Evolutionary conservation across 2,888 invertebrate species (phyloP).

Genomic region (Eristalinus aeneus): DNA sequence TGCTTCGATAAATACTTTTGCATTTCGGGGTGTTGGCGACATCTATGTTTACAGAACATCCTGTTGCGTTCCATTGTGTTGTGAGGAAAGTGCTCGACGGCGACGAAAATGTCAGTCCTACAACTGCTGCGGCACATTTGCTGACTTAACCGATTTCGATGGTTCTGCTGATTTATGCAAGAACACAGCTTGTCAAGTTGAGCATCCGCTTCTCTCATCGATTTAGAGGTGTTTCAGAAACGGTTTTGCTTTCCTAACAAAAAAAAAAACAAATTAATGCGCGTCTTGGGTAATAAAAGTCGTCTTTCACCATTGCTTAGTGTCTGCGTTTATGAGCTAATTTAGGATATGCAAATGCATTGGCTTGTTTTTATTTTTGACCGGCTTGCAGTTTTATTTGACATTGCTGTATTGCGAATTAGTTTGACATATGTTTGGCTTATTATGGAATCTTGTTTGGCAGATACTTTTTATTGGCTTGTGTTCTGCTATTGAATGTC

Average conservation of each 20-base stretch:
- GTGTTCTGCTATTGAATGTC: neutral
- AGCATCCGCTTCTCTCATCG: neutral
- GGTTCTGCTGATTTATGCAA: slow-evolving; percentile 49
- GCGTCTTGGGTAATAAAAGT: slow-evolving; percentile 40
- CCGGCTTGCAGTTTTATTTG: slow-evolving; percentile 20
- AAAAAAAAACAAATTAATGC: slow-evolving; percentile 12
- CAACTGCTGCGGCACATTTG: neutral
- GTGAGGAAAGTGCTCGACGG: slow-evolving; percentile 48
- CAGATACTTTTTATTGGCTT: neutral
- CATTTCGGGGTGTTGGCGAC: slow-evolving; percentile 58
- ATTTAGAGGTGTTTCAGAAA: slow-evolving; percentile 21
- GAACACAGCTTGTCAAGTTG: slow-evolving; percentile 25
- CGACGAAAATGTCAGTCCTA: slow-evolving; percentile 20
- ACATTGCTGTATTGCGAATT: neutral
- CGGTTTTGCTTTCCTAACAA: slow-evolving; percentile 5
- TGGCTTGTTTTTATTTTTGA: slow-evolving; percentile 28
- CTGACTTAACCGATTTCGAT: neutral
- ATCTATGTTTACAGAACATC: slow-evolving; percentile 20
- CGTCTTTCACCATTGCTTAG: slow-evolving; percentile 1
- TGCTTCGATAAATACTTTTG: slow-evolving; percentile 33
- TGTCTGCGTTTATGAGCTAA: slow-evolving; percentile 28
- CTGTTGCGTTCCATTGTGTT: slow-evolving; percentile 29
- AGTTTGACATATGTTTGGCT: neutral
- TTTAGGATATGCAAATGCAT: slow-evolving; percentile 49
- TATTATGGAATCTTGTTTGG: neutral